Base-by-base conservation (phyloP, 1,140 invertebrate species). In the Paramacrobiotus metropolitanus region DNA sequence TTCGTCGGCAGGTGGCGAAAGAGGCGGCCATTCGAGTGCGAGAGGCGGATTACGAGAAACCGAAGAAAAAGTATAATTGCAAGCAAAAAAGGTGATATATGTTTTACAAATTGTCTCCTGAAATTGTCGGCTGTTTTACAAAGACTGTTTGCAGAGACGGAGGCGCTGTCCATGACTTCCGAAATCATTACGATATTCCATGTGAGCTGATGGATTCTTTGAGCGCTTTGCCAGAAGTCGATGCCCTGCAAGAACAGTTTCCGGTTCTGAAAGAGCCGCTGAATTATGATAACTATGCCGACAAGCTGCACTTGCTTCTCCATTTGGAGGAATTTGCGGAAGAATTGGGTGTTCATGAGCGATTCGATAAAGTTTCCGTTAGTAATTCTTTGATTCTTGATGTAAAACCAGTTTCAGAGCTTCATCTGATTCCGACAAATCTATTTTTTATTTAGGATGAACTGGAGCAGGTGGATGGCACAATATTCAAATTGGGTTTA, bases 291-390 rank as follows among this genome's bases (percentile, higher is more conserved):
- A 75, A 74, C 62, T 75, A 76, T 62, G 59, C 68, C 40, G 61
- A 67, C 4, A 72, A 77, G 67, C 87, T 89, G 70, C 78, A 82
- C 60, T 69, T 75, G 21, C 73, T 90, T 29, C 67, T 92, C 1
- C 81, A 83, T 69, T 72, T 90, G 40, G 87, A 91, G 71, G 86
- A 90, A 77, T 71, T 77, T 24, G 72, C 75, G 67, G 73, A 76
- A 63, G 77, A 77, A 28, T 70, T 83, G 21, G 72, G 76, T 60
- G 79, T 89, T 62, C 77, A 80, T 64, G 76, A n/a, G n/a, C n/a
- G 77, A 62, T 88, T 82, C 71, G 81, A 85, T 70, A 78, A 82
- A 64, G 71, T 55, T 18, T 55, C 48, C 48, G 48, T 55, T 18
- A 15, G 48, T 55, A 4, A 4, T 55, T 24, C 24, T 28, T 24